Evolutionary conservation across 2,113 vertebrate species (phyloP), one percentile per base, ranked within the genome.

Genomic region (Pterocles burchelli): DNA sequence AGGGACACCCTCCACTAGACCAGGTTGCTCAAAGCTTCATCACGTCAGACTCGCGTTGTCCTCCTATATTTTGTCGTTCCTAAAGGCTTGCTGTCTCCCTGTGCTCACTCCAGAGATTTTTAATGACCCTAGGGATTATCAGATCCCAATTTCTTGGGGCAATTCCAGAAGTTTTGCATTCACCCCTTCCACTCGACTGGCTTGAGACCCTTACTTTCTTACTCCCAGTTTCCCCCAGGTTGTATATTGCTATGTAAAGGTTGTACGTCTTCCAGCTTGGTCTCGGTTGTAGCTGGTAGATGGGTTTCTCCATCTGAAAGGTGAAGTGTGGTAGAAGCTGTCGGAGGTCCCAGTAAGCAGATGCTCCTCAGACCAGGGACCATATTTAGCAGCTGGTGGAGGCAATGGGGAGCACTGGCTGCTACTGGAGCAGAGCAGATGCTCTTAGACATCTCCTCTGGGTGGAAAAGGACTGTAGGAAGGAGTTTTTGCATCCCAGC

Each of bases 31-130:
- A n/a, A n/a, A n/a, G n/a, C n/a, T n/a, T n/a, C n/a, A n/a, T 52
- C 24, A 2, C 0, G 0, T 54, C 17, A 58, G 13, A 18, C 17
- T 0, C 19, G 7, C 2, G 0, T n/a, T 61, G 28, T 72, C 75
- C 76, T 55, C 29, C 2, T 28, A 34, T 8, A 1, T 67, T 55
- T 85, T 59, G 31, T 79, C 83, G 14, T 57, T 65, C 33, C 55
- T 45, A 1, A 84, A 45, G 57, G 8, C 9, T 2, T 2, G 3
- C 43, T 14, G 11, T 46, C 59, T 55, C 55, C 74, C 24, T 49
- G 77, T 43, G 14, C 38, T 67, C 49, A 1, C 38, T 55, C 31
- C 43, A n/a, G 21, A 14, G 41, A 11, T 49, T 58, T 34, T 31
- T 74, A n/a, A 31, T 62, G 19, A 11, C 29, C 49, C 24, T 8